Evolutionary conservation across 2,113 vertebrate genomes (phyloP), one percentile per base, ranked within the genome.

Genomic region (Mustela lutreola): DNA sequence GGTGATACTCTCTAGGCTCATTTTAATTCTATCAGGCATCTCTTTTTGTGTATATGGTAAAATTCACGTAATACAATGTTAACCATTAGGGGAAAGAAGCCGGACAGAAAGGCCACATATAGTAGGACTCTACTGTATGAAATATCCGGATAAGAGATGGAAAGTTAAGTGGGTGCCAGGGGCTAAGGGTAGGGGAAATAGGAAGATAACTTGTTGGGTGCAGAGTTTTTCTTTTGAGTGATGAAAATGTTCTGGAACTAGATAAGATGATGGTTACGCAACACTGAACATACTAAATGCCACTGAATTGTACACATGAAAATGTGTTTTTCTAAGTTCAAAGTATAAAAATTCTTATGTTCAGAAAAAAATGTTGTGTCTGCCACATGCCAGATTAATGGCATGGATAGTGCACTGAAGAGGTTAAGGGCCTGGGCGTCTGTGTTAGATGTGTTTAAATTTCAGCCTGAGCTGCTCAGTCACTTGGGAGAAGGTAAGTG

Each of bases 11-110:
- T 33, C 12, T 79, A n/a, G 11, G 70, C 62, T 28, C 14, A 71
- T 82, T 94, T 91, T 79, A 84, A 93, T 92, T 58, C 84, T 65
- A 86, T 67, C 53, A 62, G 84, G 58, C 19, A 24, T 12, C 11
- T 19, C 18, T n/a, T 67, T 53, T 84, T 50, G 45, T 65, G 4
- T 31, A 28, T 50, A 8, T 42, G 45, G 19, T 93, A 67, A 48
- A 91, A 67, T 42, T 93, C 39, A 67, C 0, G 3, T 67, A 88
- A 26, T 12, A 70, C 60, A 63, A 48, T n/a, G 81, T 73, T 95
- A 71, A 11, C 63, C 63, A 67, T 26, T 53, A 70, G 42, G 4
- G 71, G 11, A 65, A 81, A 92, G 33, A 92, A 93, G 7, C 12
- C 24, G 95, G 28, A 85, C 19, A n/a, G n/a, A 58, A 73, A 76